phyloP scores from a whole-genome alignment of 2,797 vertebrate genomes.

The Falco rusticolus region DNA sequence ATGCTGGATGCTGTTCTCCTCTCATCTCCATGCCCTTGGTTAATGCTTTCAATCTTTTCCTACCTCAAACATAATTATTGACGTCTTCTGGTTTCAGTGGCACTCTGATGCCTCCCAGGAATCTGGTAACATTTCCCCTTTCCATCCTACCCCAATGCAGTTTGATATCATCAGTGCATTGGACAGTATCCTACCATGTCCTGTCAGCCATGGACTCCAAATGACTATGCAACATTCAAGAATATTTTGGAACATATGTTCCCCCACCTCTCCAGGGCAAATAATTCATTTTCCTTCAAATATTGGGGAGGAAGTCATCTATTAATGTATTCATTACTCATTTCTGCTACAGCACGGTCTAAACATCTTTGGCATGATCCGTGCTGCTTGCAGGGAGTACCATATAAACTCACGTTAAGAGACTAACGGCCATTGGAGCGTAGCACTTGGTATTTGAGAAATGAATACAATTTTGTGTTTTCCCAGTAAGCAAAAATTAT shows the following conservation, averaged over 20 bases:
- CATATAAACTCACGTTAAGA: background rate
- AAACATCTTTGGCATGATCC: background rate
- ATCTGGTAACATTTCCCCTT: accelerated
- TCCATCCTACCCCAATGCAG: background rate
- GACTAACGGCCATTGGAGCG: background rate
- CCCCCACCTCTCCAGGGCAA: background rate
- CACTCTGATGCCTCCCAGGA: background rate
- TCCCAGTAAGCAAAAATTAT: background rate
- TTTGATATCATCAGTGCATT: background rate
- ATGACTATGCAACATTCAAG: background rate
- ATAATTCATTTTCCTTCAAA: background rate
- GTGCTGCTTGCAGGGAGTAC: background rate
- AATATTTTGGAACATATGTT: background rate
- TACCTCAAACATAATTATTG: background rate
- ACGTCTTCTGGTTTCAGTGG: background rate
- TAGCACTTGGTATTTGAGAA: background rate
- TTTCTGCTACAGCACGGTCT: background rate
- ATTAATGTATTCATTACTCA: background rate
- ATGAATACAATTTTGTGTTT: background rate
- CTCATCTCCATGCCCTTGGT: background rate
- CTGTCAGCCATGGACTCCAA: background rate
- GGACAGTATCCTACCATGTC: accelerated
- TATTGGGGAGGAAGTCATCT: background rate
- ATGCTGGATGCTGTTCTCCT: background rate
- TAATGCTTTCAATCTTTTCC: background rate